Percentiles rank a stretch among this genome's conserved stretches.
Conservation (phyloP, 92 coral and sea anemone genomes). For the Porites evermanni region DNA sequence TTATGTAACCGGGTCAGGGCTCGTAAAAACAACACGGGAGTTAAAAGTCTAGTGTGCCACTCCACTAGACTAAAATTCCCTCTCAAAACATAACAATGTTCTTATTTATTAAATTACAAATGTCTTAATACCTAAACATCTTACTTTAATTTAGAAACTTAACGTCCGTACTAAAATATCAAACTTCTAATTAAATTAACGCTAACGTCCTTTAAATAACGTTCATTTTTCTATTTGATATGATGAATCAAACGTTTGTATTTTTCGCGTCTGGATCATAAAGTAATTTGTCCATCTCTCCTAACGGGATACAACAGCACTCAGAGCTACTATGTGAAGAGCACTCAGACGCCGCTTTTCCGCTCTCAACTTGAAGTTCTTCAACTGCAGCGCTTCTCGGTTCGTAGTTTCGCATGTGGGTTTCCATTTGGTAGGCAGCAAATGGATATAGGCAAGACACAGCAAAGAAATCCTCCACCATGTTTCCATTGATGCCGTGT, state of each 20-base stretch:
- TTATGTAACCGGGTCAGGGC: no score
- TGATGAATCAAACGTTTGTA: constrained; percentile 14
- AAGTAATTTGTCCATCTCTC: constrained; percentile 21
- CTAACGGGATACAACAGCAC: constrained; percentile 23
- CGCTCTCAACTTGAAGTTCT: neutral
- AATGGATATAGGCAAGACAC: constrained; percentile 75
- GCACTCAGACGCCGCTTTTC: neutral
- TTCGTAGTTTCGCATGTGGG: constrained; percentile 59
- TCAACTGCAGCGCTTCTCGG: neutral
- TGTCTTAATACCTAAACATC: neutral
- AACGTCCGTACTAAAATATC: neutral
- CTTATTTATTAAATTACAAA: neutral
- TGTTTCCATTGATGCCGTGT: constrained; percentile 75
- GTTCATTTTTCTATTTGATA: neutral
- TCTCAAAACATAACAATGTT: no score
- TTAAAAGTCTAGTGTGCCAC: no score
- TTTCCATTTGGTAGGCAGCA: constrained; percentile 87
- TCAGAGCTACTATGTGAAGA: neutral
- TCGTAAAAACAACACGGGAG: no score
- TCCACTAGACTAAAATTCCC: no score
- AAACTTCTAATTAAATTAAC: neutral
- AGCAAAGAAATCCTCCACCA: constrained; percentile 84
- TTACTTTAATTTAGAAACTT: neutral
- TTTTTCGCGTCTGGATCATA: constrained; percentile 26
- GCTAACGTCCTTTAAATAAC: neutral